Conservation (phyloP, 2,888 invertebrate species). For the Lochmaea crataegi region DNA sequence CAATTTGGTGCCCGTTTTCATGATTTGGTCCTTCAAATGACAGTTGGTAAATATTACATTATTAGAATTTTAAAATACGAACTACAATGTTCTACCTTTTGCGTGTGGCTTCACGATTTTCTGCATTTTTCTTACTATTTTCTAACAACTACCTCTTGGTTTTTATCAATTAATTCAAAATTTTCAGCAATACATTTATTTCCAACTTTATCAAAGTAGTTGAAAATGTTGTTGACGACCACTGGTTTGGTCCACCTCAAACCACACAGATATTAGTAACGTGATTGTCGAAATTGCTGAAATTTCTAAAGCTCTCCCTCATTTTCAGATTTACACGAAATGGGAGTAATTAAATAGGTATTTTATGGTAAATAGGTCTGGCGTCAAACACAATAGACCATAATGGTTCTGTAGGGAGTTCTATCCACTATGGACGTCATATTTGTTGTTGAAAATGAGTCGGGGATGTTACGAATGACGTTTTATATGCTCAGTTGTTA, state of each 20-base stretch:
- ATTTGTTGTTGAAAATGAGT: constrained; percentile 33
- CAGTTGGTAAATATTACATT: too few species aligned
- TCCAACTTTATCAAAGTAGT: too few species aligned
- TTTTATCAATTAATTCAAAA: too few species aligned
- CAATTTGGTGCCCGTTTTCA: too few species aligned
- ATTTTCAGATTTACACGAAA: constrained; percentile 51
- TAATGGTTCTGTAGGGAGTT: constrained; percentile 56
- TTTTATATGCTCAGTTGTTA: neutral
- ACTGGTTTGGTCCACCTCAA: neutral
- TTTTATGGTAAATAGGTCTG: constrained; percentile 60
- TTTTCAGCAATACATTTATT: too few species aligned
- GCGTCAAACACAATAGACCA: constrained; percentile 58
- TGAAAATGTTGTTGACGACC: neutral
- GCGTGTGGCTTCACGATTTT: too few species aligned
- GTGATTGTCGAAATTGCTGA: constrained; percentile 48
- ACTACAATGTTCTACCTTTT: too few species aligned
- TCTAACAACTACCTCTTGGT: too few species aligned
- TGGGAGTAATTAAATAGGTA: constrained; percentile 61
- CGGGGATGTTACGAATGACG: neutral
- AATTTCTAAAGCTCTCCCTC: constrained; percentile 56
- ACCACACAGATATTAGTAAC: constrained; percentile 34
- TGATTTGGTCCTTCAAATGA: too few species aligned
- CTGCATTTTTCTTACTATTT: too few species aligned
- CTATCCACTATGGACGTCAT: constrained; percentile 47
- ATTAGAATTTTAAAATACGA: too few species aligned